Base-by-base conservation (phyloP, 2,888 invertebrate genomes). In the Hypsopygia costalis region DNA sequence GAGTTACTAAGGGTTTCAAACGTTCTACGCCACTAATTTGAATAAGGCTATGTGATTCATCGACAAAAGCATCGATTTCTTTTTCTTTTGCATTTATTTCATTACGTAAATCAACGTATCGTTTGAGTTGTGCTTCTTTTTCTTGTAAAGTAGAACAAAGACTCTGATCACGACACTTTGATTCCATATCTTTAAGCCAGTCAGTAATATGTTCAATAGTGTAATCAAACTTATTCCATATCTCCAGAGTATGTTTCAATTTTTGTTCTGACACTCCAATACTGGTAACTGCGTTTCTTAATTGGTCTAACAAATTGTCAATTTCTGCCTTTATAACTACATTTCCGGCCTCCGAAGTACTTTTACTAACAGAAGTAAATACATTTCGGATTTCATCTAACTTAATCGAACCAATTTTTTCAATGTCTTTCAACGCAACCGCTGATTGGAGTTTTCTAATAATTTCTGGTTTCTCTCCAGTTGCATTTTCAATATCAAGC, bases 171-270 rank as follows among this genome's bases (percentile, higher is more conserved):
- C 97, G 92, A 69, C 98, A 95, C 40, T 94, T 92, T 6, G 93
- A 91, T 85, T 98, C 98, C 70, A 94, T 93, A 20, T 92, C 90
- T 62, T 95, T 94, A 52, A 98, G 93, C 98, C 98, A 98, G 55
- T 93, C 93, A 7, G 94, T 94, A 22, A 97, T 92, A 12, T 91
- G 90, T 51, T 97, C 96, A 31, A 97, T 90, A 21, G 93, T 92
- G 32, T 91, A 90, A 68, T 98, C 98, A 74, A 97, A 98, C 44
- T 93, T 93, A 52, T 93, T 91, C 98, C 98, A 98, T 68, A 95
- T 94, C 36, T 92, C 91, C 1, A 96, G 78, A 0, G 94, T 92
- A 44, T 92, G 91, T 49, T 93, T 93, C 43, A 97, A 92, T 62
- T 94, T 95, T 16, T 91, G 91, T 62, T 94, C 93, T 5, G 93